Evolutionary conservation across 2,888 invertebrate species (phyloP).

Genomic region (Lomographa bimaculata): DNA sequence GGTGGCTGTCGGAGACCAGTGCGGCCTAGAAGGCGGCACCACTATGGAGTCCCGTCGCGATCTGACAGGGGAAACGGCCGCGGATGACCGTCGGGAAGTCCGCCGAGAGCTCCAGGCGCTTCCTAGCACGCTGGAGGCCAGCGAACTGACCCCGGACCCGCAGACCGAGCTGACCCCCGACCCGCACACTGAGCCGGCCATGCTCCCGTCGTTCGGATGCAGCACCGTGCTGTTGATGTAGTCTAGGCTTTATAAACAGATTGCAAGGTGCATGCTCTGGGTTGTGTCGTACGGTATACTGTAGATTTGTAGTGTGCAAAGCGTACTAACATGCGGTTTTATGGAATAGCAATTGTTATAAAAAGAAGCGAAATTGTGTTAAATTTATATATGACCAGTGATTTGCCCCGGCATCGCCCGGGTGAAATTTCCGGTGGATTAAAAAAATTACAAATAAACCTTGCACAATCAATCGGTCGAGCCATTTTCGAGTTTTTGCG

Average conservation of each 20-base stretch:
- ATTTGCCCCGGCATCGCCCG: too few species aligned
- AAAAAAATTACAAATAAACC: too few species aligned
- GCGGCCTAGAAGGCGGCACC: slow-evolving; percentile 77
- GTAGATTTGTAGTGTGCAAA: background rate
- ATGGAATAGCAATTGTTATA: background rate
- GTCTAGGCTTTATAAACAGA: slow-evolving; percentile 25
- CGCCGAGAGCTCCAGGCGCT: slow-evolving; percentile 86
- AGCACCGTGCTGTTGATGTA: slow-evolving; percentile 87
- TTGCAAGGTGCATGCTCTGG: slow-evolving; percentile 21
- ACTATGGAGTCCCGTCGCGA: slow-evolving; percentile 92
- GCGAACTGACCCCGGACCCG: slow-evolving; percentile 84
- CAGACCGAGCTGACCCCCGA: slow-evolving; percentile 83
- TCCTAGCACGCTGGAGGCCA: slow-evolving; percentile 71
- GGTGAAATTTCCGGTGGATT: too few species aligned
- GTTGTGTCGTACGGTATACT: background rate
- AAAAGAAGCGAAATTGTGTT: too few species aligned
- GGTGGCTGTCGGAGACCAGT: slow-evolving; percentile 92
- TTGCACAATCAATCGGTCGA: too few species aligned
- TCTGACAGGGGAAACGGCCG: slow-evolving; percentile 79
- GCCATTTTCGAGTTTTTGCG: too few species aligned
- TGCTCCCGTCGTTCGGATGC: slow-evolving; percentile 94
- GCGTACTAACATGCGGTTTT: background rate
- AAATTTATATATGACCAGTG: too few species aligned
- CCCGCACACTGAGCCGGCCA: slow-evolving; percentile 80
- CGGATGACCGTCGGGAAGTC: slow-evolving; percentile 82